Percentiles rank a stretch among this genome's conserved stretches.
phyloP scores from a whole-genome alignment of 1,140 invertebrate species.

The Glomeris maerens region DNA sequence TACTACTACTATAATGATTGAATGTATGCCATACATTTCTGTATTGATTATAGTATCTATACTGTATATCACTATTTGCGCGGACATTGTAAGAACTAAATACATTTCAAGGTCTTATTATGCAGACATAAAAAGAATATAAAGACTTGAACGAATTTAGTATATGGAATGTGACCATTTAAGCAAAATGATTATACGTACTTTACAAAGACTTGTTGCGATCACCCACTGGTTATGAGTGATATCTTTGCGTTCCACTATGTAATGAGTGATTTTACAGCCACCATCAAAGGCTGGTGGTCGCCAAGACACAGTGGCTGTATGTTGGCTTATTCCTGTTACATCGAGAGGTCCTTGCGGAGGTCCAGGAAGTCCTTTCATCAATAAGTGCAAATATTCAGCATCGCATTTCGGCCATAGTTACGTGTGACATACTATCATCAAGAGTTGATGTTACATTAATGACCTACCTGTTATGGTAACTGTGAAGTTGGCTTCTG shows the following conservation, averaged over 20 bases:
- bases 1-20: too few relatives aligned
- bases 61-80: too few relatives aligned
- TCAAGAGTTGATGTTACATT: too few relatives aligned
- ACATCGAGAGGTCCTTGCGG: conserved; percentile 85
- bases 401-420: too few relatives aligned
- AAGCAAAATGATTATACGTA: conserved; percentile 8
- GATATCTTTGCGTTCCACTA: conserved; percentile 76
- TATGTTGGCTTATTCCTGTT: conserved; percentile 74
- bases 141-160: too few relatives aligned
- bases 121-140: too few relatives aligned
- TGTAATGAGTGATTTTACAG: conserved; percentile 73
- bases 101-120: too few relatives aligned
- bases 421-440: conserved; percentile 1
- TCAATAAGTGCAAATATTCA: too few relatives aligned
- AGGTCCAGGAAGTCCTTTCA: conserved; percentile 63
- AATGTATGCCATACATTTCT: too few relatives aligned
- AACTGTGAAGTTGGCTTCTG: conserved; percentile 63
- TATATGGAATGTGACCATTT: too few relatives aligned
- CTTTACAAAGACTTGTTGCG: conserved; percentile 57
- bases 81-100: too few relatives aligned
- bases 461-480: conserved; percentile 57
- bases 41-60: too few relatives aligned
- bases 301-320: conserved; percentile 74
- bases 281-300: conserved; percentile 85
- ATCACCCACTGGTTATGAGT: conserved; percentile 62